Conservation (phyloP, 2,888 invertebrate genomes). For the Hyposoter dolosus region DNA sequence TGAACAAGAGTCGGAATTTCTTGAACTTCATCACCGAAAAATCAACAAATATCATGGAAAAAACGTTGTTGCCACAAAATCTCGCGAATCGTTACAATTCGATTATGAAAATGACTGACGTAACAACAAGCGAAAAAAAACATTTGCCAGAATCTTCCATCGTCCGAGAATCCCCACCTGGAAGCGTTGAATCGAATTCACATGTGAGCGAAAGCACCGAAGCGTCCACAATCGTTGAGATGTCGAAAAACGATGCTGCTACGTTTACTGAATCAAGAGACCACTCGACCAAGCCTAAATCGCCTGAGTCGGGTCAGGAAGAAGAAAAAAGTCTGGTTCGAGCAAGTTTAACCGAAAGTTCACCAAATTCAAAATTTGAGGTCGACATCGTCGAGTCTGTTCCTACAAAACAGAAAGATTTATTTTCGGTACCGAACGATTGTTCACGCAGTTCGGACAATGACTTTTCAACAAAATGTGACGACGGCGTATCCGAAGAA, state of each 20-base stretch:
- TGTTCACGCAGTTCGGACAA: not conserved
- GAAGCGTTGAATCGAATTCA: slow-evolving; percentile 3
- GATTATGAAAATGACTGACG: slow-evolving; percentile 52
- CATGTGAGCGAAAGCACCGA: slow-evolving; percentile 4
- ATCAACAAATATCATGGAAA: slow-evolving; percentile 83
- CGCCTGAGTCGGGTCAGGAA: not conserved
- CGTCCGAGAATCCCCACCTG: slow-evolving; percentile 21
- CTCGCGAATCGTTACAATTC: slow-evolving; percentile 75
- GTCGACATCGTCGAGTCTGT: not conserved
- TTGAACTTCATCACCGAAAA: slow-evolving; percentile 82
- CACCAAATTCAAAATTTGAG: not conserved
- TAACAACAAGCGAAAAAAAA: slow-evolving; percentile 58
- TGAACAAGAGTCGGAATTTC: slow-evolving; percentile 81
- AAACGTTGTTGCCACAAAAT: slow-evolving; percentile 80
- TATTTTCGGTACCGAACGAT: slow-evolving; percentile 7
- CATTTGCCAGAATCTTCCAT: slow-evolving; percentile 46
- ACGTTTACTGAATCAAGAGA: slow-evolving; percentile 28
- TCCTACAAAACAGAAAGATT: not conserved
- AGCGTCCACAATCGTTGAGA: slow-evolving; percentile 11
- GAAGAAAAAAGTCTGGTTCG: not conserved
- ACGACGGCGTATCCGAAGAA: not conserved
- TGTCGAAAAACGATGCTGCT: slow-evolving; percentile 8
- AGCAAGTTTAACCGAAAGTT: not conserved
- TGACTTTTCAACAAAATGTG: not conserved
- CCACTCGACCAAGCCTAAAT: not conserved